Conservation (phyloP, 2,797 vertebrate species). For the Acanthornis magna region DNA sequence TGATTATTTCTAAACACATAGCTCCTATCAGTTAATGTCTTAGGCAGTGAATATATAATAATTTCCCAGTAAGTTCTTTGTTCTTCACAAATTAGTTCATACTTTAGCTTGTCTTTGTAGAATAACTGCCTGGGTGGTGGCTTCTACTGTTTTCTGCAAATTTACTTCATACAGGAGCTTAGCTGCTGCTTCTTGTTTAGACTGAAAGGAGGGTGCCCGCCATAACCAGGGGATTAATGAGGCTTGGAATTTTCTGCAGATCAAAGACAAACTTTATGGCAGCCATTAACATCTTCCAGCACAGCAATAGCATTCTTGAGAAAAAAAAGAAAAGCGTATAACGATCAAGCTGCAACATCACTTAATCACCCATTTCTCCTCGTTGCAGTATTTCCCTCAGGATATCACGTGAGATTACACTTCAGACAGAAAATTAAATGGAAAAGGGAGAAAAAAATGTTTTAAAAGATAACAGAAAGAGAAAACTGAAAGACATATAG, state of each 20-base stretch:
- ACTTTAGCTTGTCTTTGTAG: background rate
- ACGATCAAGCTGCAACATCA: background rate
- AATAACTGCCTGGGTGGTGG: conserved; percentile 2
- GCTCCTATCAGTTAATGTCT: background rate
- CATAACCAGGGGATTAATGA: conserved; percentile 23
- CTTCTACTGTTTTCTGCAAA: background rate
- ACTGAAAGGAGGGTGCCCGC: background rate
- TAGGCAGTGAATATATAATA: background rate
- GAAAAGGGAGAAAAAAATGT: fast-evolving
- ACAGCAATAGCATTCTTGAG: background rate
- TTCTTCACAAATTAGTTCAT: conserved; percentile 30
- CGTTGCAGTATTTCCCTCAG: background rate
- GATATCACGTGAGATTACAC: background rate
- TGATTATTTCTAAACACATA: conserved; percentile 29
- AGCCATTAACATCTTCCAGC: conserved; percentile 3
- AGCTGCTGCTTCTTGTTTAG: conserved; percentile 34
- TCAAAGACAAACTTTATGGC: conserved; percentile 46
- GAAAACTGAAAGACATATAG: background rate
- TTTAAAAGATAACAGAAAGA: background rate
- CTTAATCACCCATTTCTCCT: background rate
- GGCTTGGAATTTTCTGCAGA: conserved; percentile 31
- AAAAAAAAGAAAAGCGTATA: conserved; percentile 28
- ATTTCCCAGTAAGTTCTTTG: conserved; percentile 26
- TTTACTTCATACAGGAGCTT: background rate
- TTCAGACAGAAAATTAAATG: background rate